phyloP scores from a whole-genome alignment of 2,113 vertebrate genomes.

The Cyanoramphus novaezelandiae region DNA sequence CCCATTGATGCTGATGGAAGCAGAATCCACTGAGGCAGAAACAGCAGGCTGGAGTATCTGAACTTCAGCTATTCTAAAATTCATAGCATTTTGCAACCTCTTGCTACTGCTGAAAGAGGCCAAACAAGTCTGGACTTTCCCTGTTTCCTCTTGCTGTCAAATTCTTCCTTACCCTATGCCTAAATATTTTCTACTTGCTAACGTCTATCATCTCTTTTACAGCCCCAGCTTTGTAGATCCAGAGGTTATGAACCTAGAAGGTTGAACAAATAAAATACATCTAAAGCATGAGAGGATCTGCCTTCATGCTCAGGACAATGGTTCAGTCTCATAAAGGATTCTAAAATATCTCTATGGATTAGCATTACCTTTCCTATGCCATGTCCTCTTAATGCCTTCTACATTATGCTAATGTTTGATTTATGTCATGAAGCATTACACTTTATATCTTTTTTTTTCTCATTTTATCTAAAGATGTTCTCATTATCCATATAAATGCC shows the following conservation, averaged over 20 bases:
- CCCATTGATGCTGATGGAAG: slow-evolving; percentile 16
- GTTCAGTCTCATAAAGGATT: background rate
- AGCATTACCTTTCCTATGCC: background rate
- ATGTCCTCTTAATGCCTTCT: background rate
- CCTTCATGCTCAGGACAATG: background rate
- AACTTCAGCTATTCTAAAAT: background rate
- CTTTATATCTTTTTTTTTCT: background rate
- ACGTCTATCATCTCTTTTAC: background rate
- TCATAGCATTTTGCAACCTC: background rate
- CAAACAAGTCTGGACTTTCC: background rate
- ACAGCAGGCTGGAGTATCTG: background rate
- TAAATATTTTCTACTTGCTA: background rate
- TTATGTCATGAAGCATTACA: background rate
- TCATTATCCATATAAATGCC: slow-evolving; percentile 25
- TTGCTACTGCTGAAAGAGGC: background rate
- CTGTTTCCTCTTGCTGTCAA: background rate
- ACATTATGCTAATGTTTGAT: background rate
- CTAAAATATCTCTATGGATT: background rate
- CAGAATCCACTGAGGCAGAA: slow-evolving; percentile 42
- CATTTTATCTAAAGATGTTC: slow-evolving; percentile 14
- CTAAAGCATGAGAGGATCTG: background rate
- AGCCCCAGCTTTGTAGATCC: background rate
- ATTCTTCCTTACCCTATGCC: background rate
- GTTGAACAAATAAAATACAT: background rate
- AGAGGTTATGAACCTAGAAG: background rate